These are phyloP conservation scores for Crypturellus undulatus DNA, from an alignment of 2,113 vertebrate species.

Conservation along the genomic window DNA sequence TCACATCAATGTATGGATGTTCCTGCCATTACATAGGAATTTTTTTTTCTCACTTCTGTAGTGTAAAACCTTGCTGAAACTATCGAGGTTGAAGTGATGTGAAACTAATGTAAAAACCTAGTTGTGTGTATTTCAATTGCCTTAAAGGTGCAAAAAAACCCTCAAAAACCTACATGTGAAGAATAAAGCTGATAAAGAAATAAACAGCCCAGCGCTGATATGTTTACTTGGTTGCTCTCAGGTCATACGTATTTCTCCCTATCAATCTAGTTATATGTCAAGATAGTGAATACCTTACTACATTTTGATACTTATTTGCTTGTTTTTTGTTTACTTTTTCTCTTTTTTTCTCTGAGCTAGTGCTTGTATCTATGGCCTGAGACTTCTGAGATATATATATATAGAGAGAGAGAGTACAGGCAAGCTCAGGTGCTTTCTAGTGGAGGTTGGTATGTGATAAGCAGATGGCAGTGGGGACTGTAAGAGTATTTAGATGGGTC, in stretches of 20 bases:
- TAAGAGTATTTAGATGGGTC: not conserved
- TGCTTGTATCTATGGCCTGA: not conserved
- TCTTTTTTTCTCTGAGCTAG: not conserved
- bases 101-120: not conserved
- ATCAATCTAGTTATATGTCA: not conserved
- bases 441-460: not conserved
- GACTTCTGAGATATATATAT: not conserved
- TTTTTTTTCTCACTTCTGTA: not conserved
- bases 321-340: not conserved
- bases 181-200: not conserved
- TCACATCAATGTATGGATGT: not conserved
- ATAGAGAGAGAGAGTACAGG: too few relatives aligned
- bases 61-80: not conserved
- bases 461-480: not conserved
- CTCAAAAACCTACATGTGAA: too few relatives aligned
- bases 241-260: not conserved
- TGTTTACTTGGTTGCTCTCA: not conserved
- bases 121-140: not conserved
- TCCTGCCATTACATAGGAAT: not conserved
- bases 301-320: not conserved
- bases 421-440: not conserved
- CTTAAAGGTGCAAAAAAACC: not conserved
- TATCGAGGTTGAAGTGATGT: not conserved
- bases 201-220: not conserved
- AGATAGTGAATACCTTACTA: not conserved